A percentile compares a stretch with the other conserved stretches of the same genome.
Evolutionary conservation across 1,140 invertebrate species (phyloP).

Genomic region (Pectinophora gossypiella): DNA sequence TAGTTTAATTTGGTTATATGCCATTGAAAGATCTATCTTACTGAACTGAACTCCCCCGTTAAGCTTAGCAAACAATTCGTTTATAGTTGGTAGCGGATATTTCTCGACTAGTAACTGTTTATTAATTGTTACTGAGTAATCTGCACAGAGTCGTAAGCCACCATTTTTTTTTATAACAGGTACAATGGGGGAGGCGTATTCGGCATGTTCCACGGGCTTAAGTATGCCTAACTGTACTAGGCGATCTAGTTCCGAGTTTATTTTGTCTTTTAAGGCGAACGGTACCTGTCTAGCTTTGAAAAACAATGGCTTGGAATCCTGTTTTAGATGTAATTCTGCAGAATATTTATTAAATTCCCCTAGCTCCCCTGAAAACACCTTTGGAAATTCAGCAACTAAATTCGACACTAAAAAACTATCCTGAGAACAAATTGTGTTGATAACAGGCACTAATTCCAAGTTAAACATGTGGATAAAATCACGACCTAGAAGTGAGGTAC

Average conservation of each 20-base stretch:
- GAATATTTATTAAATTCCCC: background rate
- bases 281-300: conserved; percentile 18
- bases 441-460: background rate
- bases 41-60: conserved; percentile 30
- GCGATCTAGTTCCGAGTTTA: conserved; percentile 26
- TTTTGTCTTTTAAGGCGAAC: conserved; percentile 17
- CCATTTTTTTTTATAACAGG: conserved; percentile 43
- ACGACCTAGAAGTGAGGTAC: background rate
- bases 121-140: conserved; percentile 34
- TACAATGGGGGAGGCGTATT: conserved; percentile 57
- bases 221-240: conserved; percentile 33
- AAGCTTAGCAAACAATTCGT: conserved; percentile 35
- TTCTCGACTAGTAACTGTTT: conserved; percentile 9
- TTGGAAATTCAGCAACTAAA: background rate
- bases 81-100: conserved; percentile 7
- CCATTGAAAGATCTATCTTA: conserved; percentile 48
- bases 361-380: background rate
- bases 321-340: background rate
- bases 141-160: conserved; percentile 37
- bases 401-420: background rate
- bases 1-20: conserved; percentile 66
- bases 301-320: background rate
- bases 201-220: conserved; percentile 33
- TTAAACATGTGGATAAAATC: background rate
- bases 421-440: background rate